These are phyloP conservation scores for Podiceps cristatus DNA, from an alignment of 2,113 vertebrate genomes.

Conservation along the genomic window DNA sequence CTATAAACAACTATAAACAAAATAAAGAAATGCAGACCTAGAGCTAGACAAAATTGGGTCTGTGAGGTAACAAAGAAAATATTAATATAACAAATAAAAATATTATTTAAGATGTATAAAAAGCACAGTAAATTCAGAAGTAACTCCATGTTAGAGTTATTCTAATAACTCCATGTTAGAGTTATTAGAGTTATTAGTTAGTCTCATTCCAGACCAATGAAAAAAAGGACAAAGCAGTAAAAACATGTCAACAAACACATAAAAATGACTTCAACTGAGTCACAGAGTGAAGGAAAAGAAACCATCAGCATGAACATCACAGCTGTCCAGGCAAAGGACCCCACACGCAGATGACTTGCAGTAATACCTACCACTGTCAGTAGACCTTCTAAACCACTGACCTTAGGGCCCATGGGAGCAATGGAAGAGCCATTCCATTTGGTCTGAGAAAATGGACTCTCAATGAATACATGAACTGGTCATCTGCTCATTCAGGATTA, in stretches of 20 bases:
- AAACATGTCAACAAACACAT: neutral
- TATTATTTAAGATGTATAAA: neutral
- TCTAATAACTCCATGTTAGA: too few relatives aligned
- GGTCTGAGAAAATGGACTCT: neutral
- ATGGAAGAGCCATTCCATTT: neutral
- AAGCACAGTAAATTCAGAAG: neutral
- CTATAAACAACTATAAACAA: too few relatives aligned
- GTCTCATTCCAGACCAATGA: neutral
- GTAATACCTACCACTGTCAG: neutral
- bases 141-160: neutral
- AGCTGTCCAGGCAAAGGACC: neutral
- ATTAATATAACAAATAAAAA: too few relatives aligned
- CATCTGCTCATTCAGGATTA: neutral
- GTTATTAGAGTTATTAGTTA: too few relatives aligned
- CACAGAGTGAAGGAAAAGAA: neutral
- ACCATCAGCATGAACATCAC: neutral
- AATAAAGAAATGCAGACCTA: neutral
- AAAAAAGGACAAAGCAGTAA: neutral
- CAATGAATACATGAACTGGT: neutral
- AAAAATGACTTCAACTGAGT: neutral
- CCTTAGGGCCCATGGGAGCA: neutral
- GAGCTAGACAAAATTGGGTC: neutral
- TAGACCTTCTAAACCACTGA: neutral
- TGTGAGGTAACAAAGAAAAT: neutral
- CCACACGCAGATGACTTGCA: too few relatives aligned